A percentile compares a stretch with the other conserved stretches of the same genome.
phyloP scores from a whole-genome alignment of 2,113 vertebrate genomes.

The Hyperoodon ampullatus region DNA sequence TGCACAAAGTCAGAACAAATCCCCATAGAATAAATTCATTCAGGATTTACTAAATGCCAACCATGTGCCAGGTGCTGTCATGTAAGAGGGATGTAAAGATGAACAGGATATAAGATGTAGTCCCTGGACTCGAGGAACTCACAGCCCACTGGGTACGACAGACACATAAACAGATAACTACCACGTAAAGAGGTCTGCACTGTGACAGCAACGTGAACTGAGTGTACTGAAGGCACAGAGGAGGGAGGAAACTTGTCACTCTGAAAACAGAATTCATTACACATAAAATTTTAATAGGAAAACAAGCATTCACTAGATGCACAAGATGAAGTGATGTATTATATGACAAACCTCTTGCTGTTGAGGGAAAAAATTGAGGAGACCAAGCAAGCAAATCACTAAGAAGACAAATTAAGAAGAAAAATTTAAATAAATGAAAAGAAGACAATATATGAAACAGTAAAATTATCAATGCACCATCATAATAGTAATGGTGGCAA shows the following conservation, averaged over 20 bases:
- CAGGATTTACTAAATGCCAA: slow-evolving; percentile 46
- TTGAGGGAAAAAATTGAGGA: background rate
- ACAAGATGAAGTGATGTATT: slow-evolving; percentile 19
- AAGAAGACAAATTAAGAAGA: background rate
- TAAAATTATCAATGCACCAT: slow-evolving; percentile 12
- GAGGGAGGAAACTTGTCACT: background rate
- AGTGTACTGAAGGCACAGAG: background rate
- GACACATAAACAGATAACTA: background rate
- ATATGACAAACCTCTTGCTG: background rate
- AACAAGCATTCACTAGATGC: background rate
- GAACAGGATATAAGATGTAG: background rate
- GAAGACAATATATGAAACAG: slow-evolving; percentile 6
- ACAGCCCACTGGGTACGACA: background rate
- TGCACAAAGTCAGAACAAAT: slow-evolving; percentile 76
- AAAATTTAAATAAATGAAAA: background rate
- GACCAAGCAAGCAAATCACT: background rate
- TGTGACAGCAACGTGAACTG: background rate
- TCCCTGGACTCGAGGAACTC: background rate
- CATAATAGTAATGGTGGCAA: background rate
- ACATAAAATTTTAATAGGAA: background rate
- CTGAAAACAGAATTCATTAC: background rate
- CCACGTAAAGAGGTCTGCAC: background rate
- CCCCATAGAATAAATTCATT: slow-evolving; percentile 21
- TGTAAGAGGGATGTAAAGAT: background rate
- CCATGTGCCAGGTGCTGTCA: background rate